These are phyloP conservation scores for Pararge aegeria DNA, from an alignment of 1,140 invertebrate species.

Conservation along the genomic window DNA sequence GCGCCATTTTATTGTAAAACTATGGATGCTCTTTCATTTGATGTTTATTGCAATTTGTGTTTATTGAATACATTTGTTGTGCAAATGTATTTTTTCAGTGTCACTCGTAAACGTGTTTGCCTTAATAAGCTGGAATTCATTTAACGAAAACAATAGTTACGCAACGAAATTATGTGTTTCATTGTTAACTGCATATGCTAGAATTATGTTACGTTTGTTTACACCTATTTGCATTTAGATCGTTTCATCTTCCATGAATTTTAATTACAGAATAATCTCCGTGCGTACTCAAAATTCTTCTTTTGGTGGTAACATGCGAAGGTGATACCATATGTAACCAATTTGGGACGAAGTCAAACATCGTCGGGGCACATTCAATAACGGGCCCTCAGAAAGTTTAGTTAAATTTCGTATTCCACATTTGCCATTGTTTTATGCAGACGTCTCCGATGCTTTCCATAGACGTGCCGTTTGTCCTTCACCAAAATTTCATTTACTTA, in stretches of 20 bases:
- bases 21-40: too few relatives aligned
- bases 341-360: slow-evolving; percentile 40
- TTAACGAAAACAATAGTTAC: slow-evolving; percentile 20
- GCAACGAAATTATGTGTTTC: slow-evolving; percentile 22
- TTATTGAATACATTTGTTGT: too few relatives aligned
- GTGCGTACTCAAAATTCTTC: slow-evolving; percentile 45
- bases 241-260: slow-evolving; percentile 56
- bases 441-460: slow-evolving; percentile 31
- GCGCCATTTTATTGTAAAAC: slow-evolving; percentile 3
- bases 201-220: slow-evolving; percentile 51
- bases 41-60: too few relatives aligned
- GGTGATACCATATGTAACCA: slow-evolving; percentile 38
- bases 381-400: slow-evolving; percentile 41
- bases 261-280: slow-evolving; percentile 57
- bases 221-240: slow-evolving; percentile 63
- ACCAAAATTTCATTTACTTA: slow-evolving; percentile 53
- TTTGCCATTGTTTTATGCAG: slow-evolving; percentile 47
- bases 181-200: slow-evolving; percentile 22
- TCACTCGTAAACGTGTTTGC: slow-evolving; percentile 8
- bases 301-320: slow-evolving; percentile 37
- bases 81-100: slow-evolving; percentile 20
- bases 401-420: slow-evolving; percentile 48
- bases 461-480: slow-evolving; percentile 31
- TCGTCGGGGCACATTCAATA: slow-evolving; percentile 44
- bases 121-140: slow-evolving; percentile 21